phyloP scores from a whole-genome alignment of 2,888 invertebrate genomes.

The Drosophila meridiana region DNA sequence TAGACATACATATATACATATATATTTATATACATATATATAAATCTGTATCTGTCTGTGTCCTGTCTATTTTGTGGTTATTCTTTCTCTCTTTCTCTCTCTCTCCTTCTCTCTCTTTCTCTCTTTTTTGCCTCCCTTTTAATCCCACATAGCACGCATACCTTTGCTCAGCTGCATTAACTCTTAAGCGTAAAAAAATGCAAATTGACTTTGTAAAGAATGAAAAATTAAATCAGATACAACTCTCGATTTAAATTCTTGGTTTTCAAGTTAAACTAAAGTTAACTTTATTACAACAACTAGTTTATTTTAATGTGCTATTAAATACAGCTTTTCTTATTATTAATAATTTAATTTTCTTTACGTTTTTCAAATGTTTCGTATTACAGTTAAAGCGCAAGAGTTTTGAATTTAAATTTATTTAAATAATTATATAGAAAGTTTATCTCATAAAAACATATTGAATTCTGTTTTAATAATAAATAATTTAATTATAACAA shows the following conservation, averaged over 20 bases:
- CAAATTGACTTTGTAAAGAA: constrained; percentile 2
- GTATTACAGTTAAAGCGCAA: no score
- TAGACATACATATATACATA: background rate
- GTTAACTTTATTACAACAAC: background rate
- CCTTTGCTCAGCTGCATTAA: constrained; percentile 11
- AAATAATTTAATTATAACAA: no score
- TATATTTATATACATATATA: background rate
- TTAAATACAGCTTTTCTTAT: background rate
- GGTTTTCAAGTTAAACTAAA: background rate
- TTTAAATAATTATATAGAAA: no score
- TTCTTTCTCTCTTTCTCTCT: no score
- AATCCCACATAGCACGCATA: background rate
- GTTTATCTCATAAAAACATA: no score
- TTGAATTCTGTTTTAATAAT: no score
- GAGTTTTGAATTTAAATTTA: no score
- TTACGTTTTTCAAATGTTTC: no score
- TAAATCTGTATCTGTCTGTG: background rate
- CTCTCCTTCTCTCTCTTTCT: background rate
- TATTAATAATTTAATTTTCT: background rate
- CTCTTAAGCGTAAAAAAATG: constrained; percentile 3
- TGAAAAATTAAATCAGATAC: background rate
- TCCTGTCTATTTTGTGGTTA: constrained; percentile 1
- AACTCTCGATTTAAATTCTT: constrained; percentile 1
- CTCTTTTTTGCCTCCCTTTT: background rate
- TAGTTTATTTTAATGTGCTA: background rate